phyloP scores from a whole-genome alignment of 2,113 vertebrate species.

The Heteronetta atricapilla region DNA sequence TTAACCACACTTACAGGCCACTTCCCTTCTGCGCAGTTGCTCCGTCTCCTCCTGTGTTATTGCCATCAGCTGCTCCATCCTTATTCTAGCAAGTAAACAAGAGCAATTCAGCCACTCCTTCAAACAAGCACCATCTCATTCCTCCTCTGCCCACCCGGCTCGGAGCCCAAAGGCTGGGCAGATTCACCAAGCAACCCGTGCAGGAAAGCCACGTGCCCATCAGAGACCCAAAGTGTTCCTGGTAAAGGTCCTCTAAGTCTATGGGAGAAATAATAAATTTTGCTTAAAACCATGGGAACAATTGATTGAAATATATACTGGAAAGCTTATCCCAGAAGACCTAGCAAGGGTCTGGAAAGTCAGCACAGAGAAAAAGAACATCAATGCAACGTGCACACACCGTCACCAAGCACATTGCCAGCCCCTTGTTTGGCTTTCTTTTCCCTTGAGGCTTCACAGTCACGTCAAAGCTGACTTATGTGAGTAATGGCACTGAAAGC shows the following conservation, averaged over 20 bases:
- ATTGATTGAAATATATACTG: not conserved
- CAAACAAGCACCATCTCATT: not conserved
- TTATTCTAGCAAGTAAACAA: slow-evolving; percentile 79
- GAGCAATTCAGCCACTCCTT: not conserved
- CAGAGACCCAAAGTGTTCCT: not conserved
- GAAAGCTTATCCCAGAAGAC: not conserved
- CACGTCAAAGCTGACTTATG: not conserved
- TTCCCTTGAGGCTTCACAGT: not conserved
- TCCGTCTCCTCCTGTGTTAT: slow-evolving; percentile 94
- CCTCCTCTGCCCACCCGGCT: not conserved
- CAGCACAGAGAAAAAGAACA: not conserved
- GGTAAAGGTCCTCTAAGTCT: not conserved
- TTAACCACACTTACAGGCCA: slow-evolving; percentile 83
- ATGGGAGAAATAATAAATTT: not conserved
- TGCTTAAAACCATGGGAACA: not conserved
- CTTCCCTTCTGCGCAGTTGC: slow-evolving; percentile 87
- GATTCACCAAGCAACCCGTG: not conserved
- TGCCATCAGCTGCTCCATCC: slow-evolving; percentile 90
- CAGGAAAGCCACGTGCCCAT: not conserved
- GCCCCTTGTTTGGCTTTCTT: not conserved
- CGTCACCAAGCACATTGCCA: not conserved
- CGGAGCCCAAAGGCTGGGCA: not conserved
- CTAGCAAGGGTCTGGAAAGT: not conserved
- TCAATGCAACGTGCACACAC: fast-evolving
- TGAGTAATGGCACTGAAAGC: not conserved